Conservation (phyloP, 1,140 invertebrate species). For the Eufriesea mexicana region DNA sequence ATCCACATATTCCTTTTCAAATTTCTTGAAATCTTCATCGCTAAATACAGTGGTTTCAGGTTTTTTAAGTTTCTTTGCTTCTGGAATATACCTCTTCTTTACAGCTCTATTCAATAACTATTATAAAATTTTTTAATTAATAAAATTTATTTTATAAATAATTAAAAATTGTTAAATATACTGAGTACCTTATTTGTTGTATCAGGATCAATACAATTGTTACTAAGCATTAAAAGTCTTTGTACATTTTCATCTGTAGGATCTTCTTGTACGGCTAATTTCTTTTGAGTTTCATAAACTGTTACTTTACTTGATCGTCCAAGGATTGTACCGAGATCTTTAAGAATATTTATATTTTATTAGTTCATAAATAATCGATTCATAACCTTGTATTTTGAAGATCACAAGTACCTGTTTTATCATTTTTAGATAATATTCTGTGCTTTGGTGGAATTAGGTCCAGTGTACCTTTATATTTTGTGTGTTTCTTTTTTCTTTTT, state of each 20-base stretch:
- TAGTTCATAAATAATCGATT: background rate
- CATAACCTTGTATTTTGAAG: background rate
- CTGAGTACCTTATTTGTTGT: slow-evolving; percentile 68
- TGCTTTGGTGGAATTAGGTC: slow-evolving; percentile 73
- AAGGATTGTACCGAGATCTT: slow-evolving; percentile 51
- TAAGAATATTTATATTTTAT: background rate
- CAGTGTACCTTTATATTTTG: slow-evolving; percentile 61
- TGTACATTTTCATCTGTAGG: slow-evolving; percentile 73
- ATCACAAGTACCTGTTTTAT: slow-evolving; percentile 63
- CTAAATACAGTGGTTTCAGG: slow-evolving; percentile 78
- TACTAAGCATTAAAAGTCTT: slow-evolving; percentile 71
- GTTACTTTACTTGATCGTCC: slow-evolving; percentile 66
- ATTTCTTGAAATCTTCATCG: slow-evolving; percentile 83
- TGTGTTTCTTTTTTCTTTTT: slow-evolving; percentile 64
- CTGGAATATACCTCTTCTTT: slow-evolving; percentile 54
- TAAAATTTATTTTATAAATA: background rate
- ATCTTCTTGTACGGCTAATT: slow-evolving; percentile 63
- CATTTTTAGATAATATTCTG: slow-evolving; percentile 60
- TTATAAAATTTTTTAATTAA: slow-evolving; percentile 19
- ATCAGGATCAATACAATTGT: slow-evolving; percentile 53
- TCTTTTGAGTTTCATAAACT: slow-evolving; percentile 70
- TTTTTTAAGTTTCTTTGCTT: slow-evolving; percentile 67
- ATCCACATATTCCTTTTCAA: slow-evolving; percentile 81
- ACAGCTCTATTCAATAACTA: slow-evolving; percentile 68
- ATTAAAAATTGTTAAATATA: slow-evolving; percentile 15